Evolutionary conservation across 2,888 invertebrate genomes (phyloP).

Genomic region (Biston stratarius): DNA sequence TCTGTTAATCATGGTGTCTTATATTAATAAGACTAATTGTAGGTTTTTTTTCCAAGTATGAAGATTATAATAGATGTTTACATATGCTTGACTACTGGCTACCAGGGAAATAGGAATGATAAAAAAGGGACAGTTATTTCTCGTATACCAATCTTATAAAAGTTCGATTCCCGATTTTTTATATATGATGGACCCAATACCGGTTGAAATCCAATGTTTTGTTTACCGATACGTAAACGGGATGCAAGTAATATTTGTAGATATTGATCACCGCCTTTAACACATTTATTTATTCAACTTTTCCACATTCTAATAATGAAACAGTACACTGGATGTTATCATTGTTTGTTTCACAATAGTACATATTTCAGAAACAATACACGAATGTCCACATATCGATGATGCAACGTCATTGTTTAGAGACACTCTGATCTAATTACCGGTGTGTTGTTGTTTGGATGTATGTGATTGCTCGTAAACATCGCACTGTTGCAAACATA

Average conservation of each 20-base stretch:
- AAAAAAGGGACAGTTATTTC: too few relatives aligned
- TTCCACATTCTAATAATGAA: conserved; percentile 5
- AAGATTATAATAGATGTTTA: too few relatives aligned
- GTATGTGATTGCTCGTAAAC: conserved; percentile 15
- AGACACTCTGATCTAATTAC: conserved; percentile 54
- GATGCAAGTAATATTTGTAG: not conserved
- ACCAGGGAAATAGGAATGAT: too few relatives aligned
- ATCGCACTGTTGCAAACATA: conserved; percentile 3
- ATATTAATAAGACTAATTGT: too few relatives aligned
- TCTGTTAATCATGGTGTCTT: too few relatives aligned
- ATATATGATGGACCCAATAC: too few relatives aligned
- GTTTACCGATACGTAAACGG: too few relatives aligned
- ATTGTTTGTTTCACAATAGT: conserved; percentile 34
- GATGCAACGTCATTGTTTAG: conserved; percentile 43
- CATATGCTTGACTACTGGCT: too few relatives aligned
- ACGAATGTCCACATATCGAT: conserved; percentile 35
- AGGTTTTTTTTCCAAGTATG: too few relatives aligned
- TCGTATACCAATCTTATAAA: too few relatives aligned
- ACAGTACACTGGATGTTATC: conserved; percentile 21
- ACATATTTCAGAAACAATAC: conserved; percentile 38
- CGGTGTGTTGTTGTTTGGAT: conserved; percentile 12
- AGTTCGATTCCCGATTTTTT: too few relatives aligned
- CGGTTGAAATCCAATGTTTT: too few relatives aligned
- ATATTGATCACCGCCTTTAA: not conserved
- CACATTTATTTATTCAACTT: not conserved